These are phyloP conservation scores for Chymomyza amoena DNA, from an alignment of 2,888 invertebrate species.

Conservation along the genomic window DNA sequence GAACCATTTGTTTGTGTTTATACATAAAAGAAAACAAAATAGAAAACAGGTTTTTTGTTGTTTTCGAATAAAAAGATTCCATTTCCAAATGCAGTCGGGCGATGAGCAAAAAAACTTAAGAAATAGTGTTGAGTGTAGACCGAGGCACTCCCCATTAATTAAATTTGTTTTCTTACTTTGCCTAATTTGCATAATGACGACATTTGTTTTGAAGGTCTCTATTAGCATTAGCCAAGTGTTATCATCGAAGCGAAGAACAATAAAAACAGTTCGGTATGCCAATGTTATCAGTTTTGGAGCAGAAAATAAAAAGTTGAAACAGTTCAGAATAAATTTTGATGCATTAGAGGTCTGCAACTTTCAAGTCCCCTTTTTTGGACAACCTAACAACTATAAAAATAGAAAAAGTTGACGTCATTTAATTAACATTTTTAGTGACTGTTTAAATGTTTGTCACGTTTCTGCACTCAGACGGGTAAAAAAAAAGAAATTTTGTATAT, in stretches of 20 bases:
- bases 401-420: background rate
- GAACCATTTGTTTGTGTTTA: conserved; percentile 13
- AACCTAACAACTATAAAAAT: background rate
- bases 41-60: conserved; percentile 30
- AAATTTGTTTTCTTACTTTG: background rate
- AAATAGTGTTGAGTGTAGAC: conserved; percentile 25
- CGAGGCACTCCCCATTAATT: conserved; percentile 9
- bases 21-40: conserved; percentile 11
- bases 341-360: background rate
- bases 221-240: background rate
- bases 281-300: background rate
- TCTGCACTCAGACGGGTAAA: conserved; percentile 7
- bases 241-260: background rate
- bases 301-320: background rate
- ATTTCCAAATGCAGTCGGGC: conserved; percentile 11
- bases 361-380: background rate
- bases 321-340: background rate
- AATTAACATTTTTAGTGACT: conserved; percentile 8
- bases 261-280: background rate
- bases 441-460: conserved; percentile 46
- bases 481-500: conserved; percentile 18
- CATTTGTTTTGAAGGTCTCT: conserved; percentile 16
- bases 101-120: conserved; percentile 40
- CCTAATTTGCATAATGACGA: conserved; percentile 44
- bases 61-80: conserved; percentile 17